A percentile compares a stretch with the other conserved stretches of the same genome.
phyloP scores from a whole-genome alignment of 2,797 vertebrate species.

The Erethizon dorsatum region DNA sequence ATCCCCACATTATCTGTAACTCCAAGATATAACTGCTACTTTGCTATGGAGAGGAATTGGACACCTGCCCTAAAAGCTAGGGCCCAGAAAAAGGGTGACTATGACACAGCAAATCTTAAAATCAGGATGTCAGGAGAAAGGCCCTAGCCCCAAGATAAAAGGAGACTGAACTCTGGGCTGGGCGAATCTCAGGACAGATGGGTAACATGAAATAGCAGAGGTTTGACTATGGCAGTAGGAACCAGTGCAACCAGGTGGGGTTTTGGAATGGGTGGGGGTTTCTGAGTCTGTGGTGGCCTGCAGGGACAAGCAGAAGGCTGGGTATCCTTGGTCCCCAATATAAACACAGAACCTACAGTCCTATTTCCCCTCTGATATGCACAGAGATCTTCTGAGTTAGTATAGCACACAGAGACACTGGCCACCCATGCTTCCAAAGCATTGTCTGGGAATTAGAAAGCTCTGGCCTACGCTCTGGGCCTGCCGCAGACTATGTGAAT shows the following conservation, averaged over 20 bases:
- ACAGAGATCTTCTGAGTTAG: background rate
- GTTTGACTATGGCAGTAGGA: too few species aligned
- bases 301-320: background rate
- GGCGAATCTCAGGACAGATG: background rate
- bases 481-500: background rate
- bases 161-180: background rate
- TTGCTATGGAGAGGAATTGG: background rate
- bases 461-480: background rate
- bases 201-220: too few species aligned
- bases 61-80: background rate
- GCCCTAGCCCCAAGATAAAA: background rate
- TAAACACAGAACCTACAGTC: background rate
- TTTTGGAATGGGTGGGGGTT: too few species aligned
- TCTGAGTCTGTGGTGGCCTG: background rate
- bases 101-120: background rate
- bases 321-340: background rate
- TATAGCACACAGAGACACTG: background rate
- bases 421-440: background rate
- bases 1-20: background rate
- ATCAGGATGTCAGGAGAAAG: background rate
- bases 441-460: background rate
- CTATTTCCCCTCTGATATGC: background rate
- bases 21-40: background rate
- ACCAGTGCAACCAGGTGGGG: too few species aligned
- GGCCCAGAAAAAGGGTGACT: background rate